These are phyloP conservation scores for Pungitius pungitius DNA, from an alignment of 2,113 vertebrate species.

Conservation along the genomic window DNA sequence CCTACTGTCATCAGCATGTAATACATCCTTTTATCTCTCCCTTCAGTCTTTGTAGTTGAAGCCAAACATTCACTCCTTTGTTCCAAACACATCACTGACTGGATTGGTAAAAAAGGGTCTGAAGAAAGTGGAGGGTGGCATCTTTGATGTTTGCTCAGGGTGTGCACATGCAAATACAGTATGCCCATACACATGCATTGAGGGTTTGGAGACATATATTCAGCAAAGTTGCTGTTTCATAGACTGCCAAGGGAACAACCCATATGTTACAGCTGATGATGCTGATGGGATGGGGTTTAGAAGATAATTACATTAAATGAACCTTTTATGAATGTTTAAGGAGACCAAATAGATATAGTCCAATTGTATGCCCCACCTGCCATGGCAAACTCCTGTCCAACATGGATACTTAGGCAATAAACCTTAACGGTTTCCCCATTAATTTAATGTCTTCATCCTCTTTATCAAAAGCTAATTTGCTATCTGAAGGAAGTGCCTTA, in stretches of 20 bases:
- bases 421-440: background rate
- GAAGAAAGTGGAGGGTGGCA: background rate
- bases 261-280: slow-evolving; percentile 57
- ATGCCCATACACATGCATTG: background rate
- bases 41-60: background rate
- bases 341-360: background rate
- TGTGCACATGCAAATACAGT: background rate
- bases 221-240: slow-evolving; percentile 34
- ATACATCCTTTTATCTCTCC: background rate
- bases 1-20: background rate
- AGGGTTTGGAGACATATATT: slow-evolving; percentile 23
- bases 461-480: background rate
- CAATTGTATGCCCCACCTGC: too few relatives aligned
- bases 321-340: background rate
- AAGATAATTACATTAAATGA: slow-evolving; percentile 36
- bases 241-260: slow-evolving; percentile 33
- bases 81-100: background rate
- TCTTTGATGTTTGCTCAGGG: background rate
- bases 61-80: background rate
- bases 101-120: slow-evolving; percentile 9
- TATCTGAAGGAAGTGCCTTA: background rate
- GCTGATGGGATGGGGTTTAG: slow-evolving; percentile 44
- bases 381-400: too few relatives aligned
- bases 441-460: background rate
- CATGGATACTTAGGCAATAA: too few relatives aligned